phyloP scores from a whole-genome alignment of 2,113 vertebrate species.

The Peromyscus maniculatus region DNA sequence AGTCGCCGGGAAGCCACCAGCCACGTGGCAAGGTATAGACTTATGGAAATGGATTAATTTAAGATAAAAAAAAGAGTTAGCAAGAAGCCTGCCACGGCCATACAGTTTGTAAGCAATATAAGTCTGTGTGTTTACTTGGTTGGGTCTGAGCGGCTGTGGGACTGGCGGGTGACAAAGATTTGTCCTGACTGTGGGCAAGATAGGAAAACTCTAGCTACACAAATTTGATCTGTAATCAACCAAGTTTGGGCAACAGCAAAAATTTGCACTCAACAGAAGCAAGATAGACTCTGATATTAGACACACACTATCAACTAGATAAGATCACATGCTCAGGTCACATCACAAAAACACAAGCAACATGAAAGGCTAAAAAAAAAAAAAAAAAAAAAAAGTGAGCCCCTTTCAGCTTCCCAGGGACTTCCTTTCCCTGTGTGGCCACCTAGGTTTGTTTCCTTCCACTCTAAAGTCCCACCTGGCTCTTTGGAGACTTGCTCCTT shows the following conservation, averaged over 20 bases:
- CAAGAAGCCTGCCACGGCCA: too few relatives aligned
- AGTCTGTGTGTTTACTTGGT: too few relatives aligned
- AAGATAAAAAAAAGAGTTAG: too few relatives aligned
- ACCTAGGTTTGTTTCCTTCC: background rate
- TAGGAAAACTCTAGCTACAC: too few relatives aligned
- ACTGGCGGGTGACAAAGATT: too few relatives aligned
- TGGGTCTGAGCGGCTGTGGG: too few relatives aligned
- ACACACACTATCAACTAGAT: background rate
- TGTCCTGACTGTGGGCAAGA: too few relatives aligned
- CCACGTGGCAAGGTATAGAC: too few relatives aligned
- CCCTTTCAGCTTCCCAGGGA: background rate
- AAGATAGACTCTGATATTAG: background rate
- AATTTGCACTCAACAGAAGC: background rate
- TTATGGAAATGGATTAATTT: too few relatives aligned
- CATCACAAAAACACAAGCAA: background rate
- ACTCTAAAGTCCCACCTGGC: background rate
- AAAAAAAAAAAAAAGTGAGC: background rate
- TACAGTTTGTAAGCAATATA: too few relatives aligned
- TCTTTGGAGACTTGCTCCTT: background rate
- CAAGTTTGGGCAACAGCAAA: background rate
- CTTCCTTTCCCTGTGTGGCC: background rate
- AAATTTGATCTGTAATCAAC: background rate
- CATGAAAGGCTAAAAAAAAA: background rate
- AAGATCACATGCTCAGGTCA: background rate
- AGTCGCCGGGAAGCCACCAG: too few relatives aligned